These are phyloP conservation scores for Craseonycteris thonglongyai DNA, from an alignment of 2,113 vertebrate genomes.

Conservation along the genomic window DNA sequence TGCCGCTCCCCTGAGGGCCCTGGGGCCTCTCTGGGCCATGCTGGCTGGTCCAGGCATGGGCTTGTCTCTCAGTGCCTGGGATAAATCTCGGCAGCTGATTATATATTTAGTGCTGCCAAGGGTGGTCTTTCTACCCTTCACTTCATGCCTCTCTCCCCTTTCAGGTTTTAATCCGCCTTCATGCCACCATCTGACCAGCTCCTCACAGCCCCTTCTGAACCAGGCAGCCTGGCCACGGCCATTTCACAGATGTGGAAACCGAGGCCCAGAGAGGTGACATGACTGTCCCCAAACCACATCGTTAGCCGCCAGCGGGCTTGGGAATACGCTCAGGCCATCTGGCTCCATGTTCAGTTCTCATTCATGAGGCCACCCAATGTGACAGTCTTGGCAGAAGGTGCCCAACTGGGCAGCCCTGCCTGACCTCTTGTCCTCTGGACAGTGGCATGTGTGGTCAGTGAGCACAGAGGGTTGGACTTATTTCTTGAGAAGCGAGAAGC, in stretches of 20 bases:
- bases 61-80: neutral
- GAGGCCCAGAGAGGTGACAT: neutral
- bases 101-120: neutral
- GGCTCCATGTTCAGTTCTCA: neutral
- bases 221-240: neutral
- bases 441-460: neutral
- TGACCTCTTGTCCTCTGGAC: neutral
- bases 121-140: neutral
- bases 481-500: neutral
- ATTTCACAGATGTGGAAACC: neutral
- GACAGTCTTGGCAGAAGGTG: neutral
- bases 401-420: neutral
- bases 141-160: neutral
- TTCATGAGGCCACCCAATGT: neutral
- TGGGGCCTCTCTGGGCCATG: neutral
- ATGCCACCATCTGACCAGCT: neutral
- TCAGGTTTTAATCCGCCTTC: no score
- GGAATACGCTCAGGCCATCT: neutral
- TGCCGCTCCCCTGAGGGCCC: constrained; percentile 18
- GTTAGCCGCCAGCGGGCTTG: neutral
- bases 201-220: neutral
- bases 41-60: neutral
- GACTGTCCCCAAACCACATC: neutral
- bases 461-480: neutral
- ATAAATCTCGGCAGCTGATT: neutral